Evolutionary conservation across 2,888 invertebrate species (phyloP).

Genomic region (Gastracanthus pulcherrimus): DNA sequence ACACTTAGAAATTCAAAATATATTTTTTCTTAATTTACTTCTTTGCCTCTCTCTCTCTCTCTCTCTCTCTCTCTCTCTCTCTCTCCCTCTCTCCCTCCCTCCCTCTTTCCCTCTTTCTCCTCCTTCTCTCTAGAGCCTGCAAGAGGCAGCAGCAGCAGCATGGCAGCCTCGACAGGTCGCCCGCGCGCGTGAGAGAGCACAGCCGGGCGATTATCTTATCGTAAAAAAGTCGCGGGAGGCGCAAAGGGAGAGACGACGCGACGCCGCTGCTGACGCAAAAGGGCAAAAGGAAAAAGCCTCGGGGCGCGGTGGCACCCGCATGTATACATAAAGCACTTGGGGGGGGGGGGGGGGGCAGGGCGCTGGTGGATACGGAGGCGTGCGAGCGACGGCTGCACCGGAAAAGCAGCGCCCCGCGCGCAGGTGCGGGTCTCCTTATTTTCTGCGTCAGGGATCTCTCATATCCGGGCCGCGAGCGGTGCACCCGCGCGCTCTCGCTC

Average conservation of each 20-base stretch:
- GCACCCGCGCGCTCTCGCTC: background rate
- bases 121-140: background rate
- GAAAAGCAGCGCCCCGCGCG: too few relatives aligned
- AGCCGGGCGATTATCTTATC: slow-evolving; percentile 45
- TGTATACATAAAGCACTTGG: background rate
- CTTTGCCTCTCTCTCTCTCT: too few relatives aligned
- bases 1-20: too few relatives aligned
- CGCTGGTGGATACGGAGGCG: too few relatives aligned
- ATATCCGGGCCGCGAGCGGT: slow-evolving; percentile 4
- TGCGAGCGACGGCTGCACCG: background rate
- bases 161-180: background rate
- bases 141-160: background rate
- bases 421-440: background rate
- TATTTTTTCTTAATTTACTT: too few relatives aligned
- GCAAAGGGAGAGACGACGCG: background rate
- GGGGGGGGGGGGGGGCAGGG: too few relatives aligned
- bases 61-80: too few relatives aligned
- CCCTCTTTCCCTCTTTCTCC: background rate
- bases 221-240: slow-evolving; percentile 17
- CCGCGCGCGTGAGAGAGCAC: slow-evolving; percentile 25
- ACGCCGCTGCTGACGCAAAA: background rate
- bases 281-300: slow-evolving; percentile 13
- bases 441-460: background rate
- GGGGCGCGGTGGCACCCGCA: background rate
- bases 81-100: background rate